Percentiles rank a stretch among this genome's conserved stretches.
Evolutionary conservation across 1,140 invertebrate genomes (phyloP).

Genomic region (Neodiprion lecontei): DNA sequence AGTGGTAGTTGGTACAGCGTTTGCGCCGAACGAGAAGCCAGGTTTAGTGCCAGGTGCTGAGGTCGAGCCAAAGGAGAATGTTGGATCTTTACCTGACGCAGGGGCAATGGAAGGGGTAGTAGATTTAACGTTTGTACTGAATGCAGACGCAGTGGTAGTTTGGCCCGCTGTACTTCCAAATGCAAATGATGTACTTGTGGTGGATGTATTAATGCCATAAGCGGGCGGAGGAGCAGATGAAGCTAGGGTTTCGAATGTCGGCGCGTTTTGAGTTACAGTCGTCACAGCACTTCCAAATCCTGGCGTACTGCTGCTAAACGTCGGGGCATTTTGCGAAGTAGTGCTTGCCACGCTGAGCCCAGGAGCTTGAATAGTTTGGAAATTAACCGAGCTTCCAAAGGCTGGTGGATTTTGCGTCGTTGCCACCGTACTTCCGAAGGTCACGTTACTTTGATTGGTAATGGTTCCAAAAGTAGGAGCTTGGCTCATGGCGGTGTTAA

Average conservation of each 20-base stretch:
- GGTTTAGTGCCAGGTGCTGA: conserved; percentile 17
- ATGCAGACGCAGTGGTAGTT: conserved; percentile 10
- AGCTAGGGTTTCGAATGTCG: background rate
- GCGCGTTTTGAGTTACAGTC: background rate
- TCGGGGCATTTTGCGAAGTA: background rate
- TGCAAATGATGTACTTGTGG: background rate
- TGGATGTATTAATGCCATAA: background rate
- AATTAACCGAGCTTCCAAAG: background rate
- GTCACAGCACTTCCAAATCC: conserved; percentile 19
- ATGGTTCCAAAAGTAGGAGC: background rate
- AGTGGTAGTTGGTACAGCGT: conserved; percentile 18
- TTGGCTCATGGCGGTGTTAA: background rate
- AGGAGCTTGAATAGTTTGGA: background rate
- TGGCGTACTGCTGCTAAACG: conserved; percentile 15
- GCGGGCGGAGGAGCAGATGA: background rate
- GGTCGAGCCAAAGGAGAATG: conserved; percentile 15
- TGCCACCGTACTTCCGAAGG: background rate
- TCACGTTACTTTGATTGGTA: background rate
- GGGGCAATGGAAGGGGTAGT: conserved; percentile 20
- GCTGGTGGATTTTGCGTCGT: background rate
- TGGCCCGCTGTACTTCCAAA: background rate
- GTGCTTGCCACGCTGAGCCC: background rate
- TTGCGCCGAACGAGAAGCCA: conserved; percentile 20
- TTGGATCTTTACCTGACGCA: background rate
- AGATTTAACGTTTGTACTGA: conserved; percentile 2